Evolutionary conservation across 2,797 vertebrate genomes (phyloP), one percentile per base, ranked within the genome.

Genomic region (Mormyrus hasselquistii): DNA sequence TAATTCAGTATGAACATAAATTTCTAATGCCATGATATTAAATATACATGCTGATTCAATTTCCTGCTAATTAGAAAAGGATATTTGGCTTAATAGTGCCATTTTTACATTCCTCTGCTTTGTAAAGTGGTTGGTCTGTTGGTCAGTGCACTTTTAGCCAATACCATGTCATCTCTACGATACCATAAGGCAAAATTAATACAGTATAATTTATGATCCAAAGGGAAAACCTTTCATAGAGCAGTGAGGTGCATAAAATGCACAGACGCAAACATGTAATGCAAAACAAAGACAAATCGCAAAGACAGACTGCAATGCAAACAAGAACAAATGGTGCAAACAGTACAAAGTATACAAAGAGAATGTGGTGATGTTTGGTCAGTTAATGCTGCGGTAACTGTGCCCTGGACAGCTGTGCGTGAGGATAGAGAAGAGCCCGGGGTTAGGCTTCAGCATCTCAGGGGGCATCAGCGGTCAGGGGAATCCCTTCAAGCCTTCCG

Each of bases 401-500:
- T 53, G 57, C 16, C 86, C 22, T 87, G 76, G n/a, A 49, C 91
- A 99, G 99, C 95, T 99, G 94, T 99, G 98, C 96, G 98, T 99
- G 93, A 97, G 98, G 94, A 99, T 99, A 97, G 99, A 99, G 96
- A 99, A 99, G 96, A 99, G 99, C 92, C 99, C 99, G 62, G 99
- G 98, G 92, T 98, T 99, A 89, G 99, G 99, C 90, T 99, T 99
- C 95, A 99, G 98, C 92, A 99, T 99, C 97, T 99, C 98, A 94
- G 99, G 99, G 93, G 99, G 99, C 95, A 98, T 99, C 95, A 99
- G 99, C 62, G 98, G 98, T 93, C 99, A 99, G 95, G 98, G 98
- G 93, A 99, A 99, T 95, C 99, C 99, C 91, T 99, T 99, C 96
- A 99, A 99, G 95, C 99, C 99, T 92, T 99, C 99, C 50, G 98